A percentile compares a stretch with the other conserved stretches of the same genome.
Evolutionary conservation across 2,113 vertebrate genomes (phyloP).

Genomic region (Myrmecobius fasciatus): DNA sequence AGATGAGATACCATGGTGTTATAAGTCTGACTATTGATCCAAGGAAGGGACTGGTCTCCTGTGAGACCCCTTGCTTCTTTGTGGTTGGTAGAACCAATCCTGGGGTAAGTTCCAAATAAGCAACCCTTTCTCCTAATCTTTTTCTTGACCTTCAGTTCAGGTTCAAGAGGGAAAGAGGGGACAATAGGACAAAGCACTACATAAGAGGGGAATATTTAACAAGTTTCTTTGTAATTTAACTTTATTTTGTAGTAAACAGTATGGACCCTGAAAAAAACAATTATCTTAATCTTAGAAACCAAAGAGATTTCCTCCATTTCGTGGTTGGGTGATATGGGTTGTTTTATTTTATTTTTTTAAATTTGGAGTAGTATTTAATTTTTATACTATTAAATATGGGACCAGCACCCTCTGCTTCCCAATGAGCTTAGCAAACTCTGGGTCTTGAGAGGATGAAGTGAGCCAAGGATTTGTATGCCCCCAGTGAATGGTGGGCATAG

Average conservation of each 20-base stretch:
- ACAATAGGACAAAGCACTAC: not conserved
- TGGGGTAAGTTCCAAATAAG: not conserved
- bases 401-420: no score
- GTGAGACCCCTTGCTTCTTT: not conserved
- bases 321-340: not conserved
- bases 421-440: not conserved
- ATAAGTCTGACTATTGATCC: not conserved
- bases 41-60: not conserved
- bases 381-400: not conserved
- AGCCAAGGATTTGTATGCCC: not conserved
- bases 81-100: not conserved
- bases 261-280: not conserved
- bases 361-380: not conserved
- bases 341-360: not conserved
- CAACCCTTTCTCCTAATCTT: not conserved
- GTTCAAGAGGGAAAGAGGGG: not conserved
- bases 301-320: not conserved
- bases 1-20: not conserved
- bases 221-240: not conserved
- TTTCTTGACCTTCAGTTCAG: not conserved
- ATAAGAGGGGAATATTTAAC: not conserved
- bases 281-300: not conserved
- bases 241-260: not conserved
- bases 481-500: not conserved
- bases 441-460: not conserved